Base-by-base conservation (phyloP, 2,888 invertebrate genomes). In the Hyposoter dolosus region DNA sequence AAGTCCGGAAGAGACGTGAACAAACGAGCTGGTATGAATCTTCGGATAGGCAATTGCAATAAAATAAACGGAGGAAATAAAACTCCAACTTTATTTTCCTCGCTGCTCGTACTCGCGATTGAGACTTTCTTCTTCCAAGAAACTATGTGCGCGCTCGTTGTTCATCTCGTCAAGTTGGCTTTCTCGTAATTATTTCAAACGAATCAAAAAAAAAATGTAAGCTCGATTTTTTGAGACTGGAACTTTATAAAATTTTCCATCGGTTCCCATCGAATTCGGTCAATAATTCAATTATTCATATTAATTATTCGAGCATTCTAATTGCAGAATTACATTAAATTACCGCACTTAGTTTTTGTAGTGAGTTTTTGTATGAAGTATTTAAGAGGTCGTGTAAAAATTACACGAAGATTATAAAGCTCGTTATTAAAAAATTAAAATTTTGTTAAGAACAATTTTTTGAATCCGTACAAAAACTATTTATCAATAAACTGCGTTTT, bases 1-100 rank as follows among this genome's bases (percentile, higher is more conserved):
- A 71, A 32, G 81, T 83, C 86, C 86, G 86, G 82, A 60, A 12
- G 32, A 32, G 47, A 76, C 53, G 43, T 47, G 47, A 69, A 69
- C 69, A 75, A 69, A 50, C 45, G 56, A 28, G 19, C 43, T 47
- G 63, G 23, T 63, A 50, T 35, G 35, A 60, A 35, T 56, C 19
- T 15, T 19, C 9, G 32, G 12, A 10, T 9, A n/a, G 35, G 50
- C 50, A 53, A 53, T 17, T 17, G 40, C 53, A 80, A 17, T 9
- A 65, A 72, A 65, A 72, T 23, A 45, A 45, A 7, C 17, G 45
- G 63, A 60, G 63, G 63, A 45, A 56, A 71, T 43, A 28, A 40
- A 45, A 40, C 60, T 81, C 72, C 19, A 80, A 74, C 72, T 72
- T 81, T 35, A 80, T 65, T 72, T 47, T 50, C 6, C 65, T 80